phyloP scores from a whole-genome alignment of 2,888 invertebrate genomes.

The Diarsia dahlii region DNA sequence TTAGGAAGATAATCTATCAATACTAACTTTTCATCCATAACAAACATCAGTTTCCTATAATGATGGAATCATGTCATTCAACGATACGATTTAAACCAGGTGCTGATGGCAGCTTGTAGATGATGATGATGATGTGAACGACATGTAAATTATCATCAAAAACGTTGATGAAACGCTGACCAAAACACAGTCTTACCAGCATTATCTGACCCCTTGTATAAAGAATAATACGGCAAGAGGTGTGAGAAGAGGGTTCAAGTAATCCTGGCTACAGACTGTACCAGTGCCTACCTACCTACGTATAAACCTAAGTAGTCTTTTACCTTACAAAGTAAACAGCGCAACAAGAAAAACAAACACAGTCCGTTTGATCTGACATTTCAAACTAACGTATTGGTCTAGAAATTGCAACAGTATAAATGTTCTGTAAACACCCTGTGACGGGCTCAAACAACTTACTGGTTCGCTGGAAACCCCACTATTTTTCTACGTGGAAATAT shows the following conservation, averaged over 20 bases:
- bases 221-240: no score
- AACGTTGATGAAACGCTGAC: background rate
- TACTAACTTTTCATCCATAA: background rate
- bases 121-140: background rate
- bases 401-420: constrained; percentile 32
- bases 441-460: constrained; percentile 33
- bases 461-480: background rate
- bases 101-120: background rate
- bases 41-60: background rate
- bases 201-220: no score
- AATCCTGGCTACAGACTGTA: background rate
- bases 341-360: constrained; percentile 51
- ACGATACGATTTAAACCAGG: background rate
- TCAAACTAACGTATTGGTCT: constrained; percentile 36
- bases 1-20: no score
- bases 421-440: constrained; percentile 46
- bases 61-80: background rate
- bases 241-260: no score
- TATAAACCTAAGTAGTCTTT: background rate
- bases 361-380: constrained; percentile 56
- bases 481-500: constrained; percentile 17
- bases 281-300: background rate
- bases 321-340: constrained; percentile 40
- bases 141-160: constrained; percentile 13
- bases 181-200: background rate